Conservation (phyloP, 2,113 vertebrate genomes). For the Pristiophorus japonicus region DNA sequence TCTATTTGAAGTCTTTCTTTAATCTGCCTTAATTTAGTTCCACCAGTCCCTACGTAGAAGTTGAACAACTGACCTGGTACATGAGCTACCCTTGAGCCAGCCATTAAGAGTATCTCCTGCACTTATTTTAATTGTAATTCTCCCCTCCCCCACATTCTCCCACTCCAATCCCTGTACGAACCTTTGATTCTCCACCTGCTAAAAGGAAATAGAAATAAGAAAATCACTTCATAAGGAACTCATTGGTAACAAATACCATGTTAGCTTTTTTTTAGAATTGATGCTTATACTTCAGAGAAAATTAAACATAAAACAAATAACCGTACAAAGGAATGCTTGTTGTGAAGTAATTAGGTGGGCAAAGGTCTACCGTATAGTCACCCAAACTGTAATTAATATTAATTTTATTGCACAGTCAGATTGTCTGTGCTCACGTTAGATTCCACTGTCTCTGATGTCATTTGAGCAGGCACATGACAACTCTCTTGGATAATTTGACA, state of each 20-base stretch:
- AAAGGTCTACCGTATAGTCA: neutral
- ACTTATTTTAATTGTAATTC: neutral
- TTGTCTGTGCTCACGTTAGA: neutral
- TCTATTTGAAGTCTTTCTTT: neutral
- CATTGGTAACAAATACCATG: neutral
- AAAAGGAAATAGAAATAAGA: neutral
- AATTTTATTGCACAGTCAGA: neutral
- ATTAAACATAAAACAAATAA: neutral
- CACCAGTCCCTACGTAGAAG: too few species aligned
- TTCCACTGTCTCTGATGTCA: neutral
- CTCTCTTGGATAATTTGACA: constrained; percentile 6
- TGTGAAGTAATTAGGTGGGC: neutral
- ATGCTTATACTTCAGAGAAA: neutral
- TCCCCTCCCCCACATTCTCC: neutral
- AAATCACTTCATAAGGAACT: neutral
- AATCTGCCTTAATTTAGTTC: neutral
- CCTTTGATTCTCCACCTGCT: neutral
- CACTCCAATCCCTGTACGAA: neutral
- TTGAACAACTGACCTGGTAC: neutral
- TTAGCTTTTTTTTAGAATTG: neutral
- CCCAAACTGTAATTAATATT: constrained; percentile 9
- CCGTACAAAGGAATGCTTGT: neutral
- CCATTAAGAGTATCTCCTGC: neutral
- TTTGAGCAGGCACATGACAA: neutral
- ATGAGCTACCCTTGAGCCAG: neutral